Base-by-base conservation (phyloP, 2,797 vertebrate genomes). In the Helicolenus hilgendorfi region DNA sequence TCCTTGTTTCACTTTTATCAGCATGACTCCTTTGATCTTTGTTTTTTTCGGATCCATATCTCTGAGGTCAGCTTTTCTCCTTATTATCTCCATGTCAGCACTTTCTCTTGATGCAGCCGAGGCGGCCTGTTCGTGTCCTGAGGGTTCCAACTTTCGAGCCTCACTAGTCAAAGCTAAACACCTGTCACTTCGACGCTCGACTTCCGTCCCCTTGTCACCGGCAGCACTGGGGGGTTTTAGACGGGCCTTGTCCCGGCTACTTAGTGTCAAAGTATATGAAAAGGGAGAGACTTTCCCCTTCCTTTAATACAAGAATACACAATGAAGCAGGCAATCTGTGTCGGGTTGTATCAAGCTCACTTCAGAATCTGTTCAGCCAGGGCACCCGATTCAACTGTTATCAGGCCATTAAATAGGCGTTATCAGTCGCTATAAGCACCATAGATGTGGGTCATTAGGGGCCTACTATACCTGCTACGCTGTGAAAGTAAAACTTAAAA, bases 131-230 rank as follows among this genome's bases (percentile, higher is more conserved):
- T 3, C 27, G 24, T 79, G 75, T 94, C 93, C 92, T 69, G 56
- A 31, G 87, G 89, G 90, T 79, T 82, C 87, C 86, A 83, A 87
- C 83, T 83, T 87, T 71, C 3, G 31, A 83, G 88, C 64, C 83
- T 86, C 85, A 62, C 85, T 85, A 82, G 88, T 88, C 56, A 60
- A 60, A 86, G 82, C 91, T 94, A 92, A 96, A 93, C 92, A 96
- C 90, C 92, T 94, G 93, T 93, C 94, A 94, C 86, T 91, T 93
- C 74, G 11, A 68, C 84, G 35, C 81, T 88, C 55, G 3, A 22
- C 88, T 77, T 82, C 62, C 38, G 24, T 64, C 75, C 68, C 35
- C 58, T 59, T 72, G 77, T 89, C 89, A 87, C 76, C 53, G 6
- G 63, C 78, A 63, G 76, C 69, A 15, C 24, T 2, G 58, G 58